Evolutionary conservation across 2,113 vertebrate genomes (phyloP), one percentile per base, ranked within the genome.

Genomic region (Nibea coibor): DNA sequence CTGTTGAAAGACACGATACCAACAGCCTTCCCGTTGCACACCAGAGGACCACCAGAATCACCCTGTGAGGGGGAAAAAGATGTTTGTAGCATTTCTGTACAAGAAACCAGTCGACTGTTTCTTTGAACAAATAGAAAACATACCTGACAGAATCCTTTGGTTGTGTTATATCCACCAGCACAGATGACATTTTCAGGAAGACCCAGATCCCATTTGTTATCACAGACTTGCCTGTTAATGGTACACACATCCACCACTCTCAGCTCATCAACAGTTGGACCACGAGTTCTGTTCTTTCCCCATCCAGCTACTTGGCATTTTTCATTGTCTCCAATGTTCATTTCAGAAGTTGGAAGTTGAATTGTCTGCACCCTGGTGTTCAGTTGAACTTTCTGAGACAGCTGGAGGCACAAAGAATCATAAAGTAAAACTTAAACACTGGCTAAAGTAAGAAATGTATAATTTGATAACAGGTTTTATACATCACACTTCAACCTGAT

Each of bases 271-370:
- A 24, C 1, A 3, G 0, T 0, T 0, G 0, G 0, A 4, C 42
- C 61, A 1, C 0, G 0, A 1, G 3, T 39, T 48, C 4, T 0
- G 2, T 10, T 93, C 0, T 0, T 3, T 3, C 94, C 93, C 93
- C 94, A 94, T 69, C 93, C 94, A 39, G 92, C 93, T 4, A 94
- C 88, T 0, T 4, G 10, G 63, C 94, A 95, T 14, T 9, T 26
- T 3, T 63, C 24, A 0, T 56, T 79, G 0, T 58, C 35, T 8
- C 51, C 19, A 0, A 88, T 2, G 1, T 20, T 0, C 4, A 19
- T 78, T 3, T 57, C 35, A 15, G 39, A 11, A 3, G 0, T 1
- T 5, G 80, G 59, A 50, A 90, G 58, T 50, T 35, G 10, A 47
- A 89, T 61, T 2, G 0, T 22, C 63, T 86, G 35, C 0, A 88